Evolutionary conservation across 2,888 invertebrate species (phyloP), one percentile per base, ranked within the genome.

Genomic region (Anticlea derivata): DNA sequence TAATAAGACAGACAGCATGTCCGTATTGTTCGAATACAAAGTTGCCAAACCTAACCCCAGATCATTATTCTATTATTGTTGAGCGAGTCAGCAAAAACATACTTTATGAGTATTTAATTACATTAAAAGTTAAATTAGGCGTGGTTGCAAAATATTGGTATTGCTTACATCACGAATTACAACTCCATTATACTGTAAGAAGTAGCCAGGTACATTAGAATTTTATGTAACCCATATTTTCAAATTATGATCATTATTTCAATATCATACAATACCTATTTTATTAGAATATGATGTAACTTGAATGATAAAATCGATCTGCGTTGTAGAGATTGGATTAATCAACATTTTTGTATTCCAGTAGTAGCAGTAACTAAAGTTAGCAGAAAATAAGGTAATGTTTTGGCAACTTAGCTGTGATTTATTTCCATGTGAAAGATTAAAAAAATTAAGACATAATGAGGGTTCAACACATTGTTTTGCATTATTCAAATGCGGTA

Each of bases 91-190:
- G 48, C 48, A 60, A 59, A 67, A 66, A 61, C 41, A 22, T 30
- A 44, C 51, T 61, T 60, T 22, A 66, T 62, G 54, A 57, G 50
- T 49, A 57, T 56, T 63, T 68, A 70, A 68, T 70, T 67, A 63
- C 58, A 63, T 58, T 61, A 61, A 17, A 58, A 63, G 61, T 60
- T 68, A 63, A 64, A 64, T 68, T 55, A 64, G 65, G 5, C 52
- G 35, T 20, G 54, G 64, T 72, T 73, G 61, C 70, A 66, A 70
- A 75, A 75, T 68, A 66, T 65, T 63, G 63, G 63, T 65, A 70
- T 58, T 52, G 54, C 60, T 75, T 70, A 66, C 68, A 64, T 60
- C 49, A 64, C 49, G 49, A 40, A 58, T 66, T 20, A 12, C 20
- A 13, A 22, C 64, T 39, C 2, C 63, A 64, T 65, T 68, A 65